Evolutionary conservation across 30 jellyfish, hydroid and myxozoan genomes (phyloP).

Genomic region (Cassiopea xamachana): DNA sequence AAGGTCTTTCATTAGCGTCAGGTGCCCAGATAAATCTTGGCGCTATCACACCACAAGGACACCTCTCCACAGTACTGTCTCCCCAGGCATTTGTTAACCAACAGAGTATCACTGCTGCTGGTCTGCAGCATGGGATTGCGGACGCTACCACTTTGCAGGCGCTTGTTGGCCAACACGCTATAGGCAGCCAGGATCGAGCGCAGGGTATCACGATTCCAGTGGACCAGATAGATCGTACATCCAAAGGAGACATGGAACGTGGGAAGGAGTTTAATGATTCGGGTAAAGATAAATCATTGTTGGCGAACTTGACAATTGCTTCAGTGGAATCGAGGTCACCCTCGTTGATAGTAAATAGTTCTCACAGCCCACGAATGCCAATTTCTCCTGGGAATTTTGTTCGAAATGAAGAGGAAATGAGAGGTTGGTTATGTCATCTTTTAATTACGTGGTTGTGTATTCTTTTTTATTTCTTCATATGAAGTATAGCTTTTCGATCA

Average conservation of each 20-base stretch:
- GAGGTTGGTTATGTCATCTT: not conserved
- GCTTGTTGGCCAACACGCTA: not conserved
- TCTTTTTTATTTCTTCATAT: too few species aligned
- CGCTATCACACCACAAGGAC: not conserved
- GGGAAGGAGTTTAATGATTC: not conserved
- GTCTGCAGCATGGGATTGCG: not conserved
- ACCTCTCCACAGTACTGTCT: conserved; percentile 12
- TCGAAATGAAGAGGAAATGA: conserved; percentile 34
- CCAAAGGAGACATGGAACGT: conserved; percentile 5
- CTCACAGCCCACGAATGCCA: conserved; percentile 47
- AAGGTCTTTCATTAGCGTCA: not conserved
- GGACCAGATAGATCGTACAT: not conserved
- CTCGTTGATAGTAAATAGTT: conserved; percentile 19
- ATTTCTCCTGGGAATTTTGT: conserved; percentile 20
- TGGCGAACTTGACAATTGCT: conserved; percentile 38
- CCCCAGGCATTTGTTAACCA: conserved; percentile 32
- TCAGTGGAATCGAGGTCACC: conserved; percentile 50
- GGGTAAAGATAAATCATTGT: not conserved
- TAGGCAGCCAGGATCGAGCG: not conserved
- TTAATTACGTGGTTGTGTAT: too few species aligned
- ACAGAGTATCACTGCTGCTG: not conserved
- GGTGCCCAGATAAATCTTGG: conserved; percentile 34
- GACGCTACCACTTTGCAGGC: conserved; percentile 5
- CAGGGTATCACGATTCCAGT: conserved; percentile 2
- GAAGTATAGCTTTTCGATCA: too few species aligned